Evolutionary conservation across 2,888 invertebrate genomes (phyloP), one percentile per base, ranked within the genome.

Genomic region (Cephonodes hylas): DNA sequence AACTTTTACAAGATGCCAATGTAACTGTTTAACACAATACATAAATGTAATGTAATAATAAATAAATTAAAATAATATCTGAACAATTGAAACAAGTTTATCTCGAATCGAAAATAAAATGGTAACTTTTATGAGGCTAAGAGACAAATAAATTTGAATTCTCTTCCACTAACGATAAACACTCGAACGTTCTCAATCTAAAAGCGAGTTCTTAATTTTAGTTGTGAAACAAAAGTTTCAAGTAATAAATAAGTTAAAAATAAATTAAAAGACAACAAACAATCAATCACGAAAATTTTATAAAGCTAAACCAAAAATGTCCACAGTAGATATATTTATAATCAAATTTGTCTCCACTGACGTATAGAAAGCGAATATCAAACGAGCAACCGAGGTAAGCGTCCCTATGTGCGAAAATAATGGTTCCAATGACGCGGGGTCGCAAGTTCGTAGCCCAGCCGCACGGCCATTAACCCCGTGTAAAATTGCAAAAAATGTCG

Each of bases 361-460:
- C 10, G 27, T 18, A 27, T 4, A 53, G 31, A 31, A 44, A 65
- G 57, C 20, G 65, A 70, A 63, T 64, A 63, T 60, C 57, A 59
- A 66, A 58, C 61, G 64, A 69, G 63, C 66, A 67, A 61, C 42
- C 42, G 58, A 68, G 61, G 63, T 66, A 70, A 59, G 42, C 70
- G 66, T 63, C 66, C 61, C 63, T 70, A 66, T 68, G 67, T 65
- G 61, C 73, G 67, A 73, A 77, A 77, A 18, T 76, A 76, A 81
- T 79, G 75, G 72, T 69, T 68, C 60, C 74, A 79, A 75, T 75
- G 79, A 76, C 75, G 72, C 69, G 70, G 77, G 80, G 78, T 81
- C 80, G 76, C 74, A 73, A 74, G 84, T 84, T 84, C 79, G 72
- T 70, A 79, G 79, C 75, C 77, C 79, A 78, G 72, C 66, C 64